A percentile compares a stretch with the other conserved stretches of the same genome.
Evolutionary conservation across 2,797 vertebrate species (phyloP).

Genomic region (Paratrypauchen microcephalus): DNA sequence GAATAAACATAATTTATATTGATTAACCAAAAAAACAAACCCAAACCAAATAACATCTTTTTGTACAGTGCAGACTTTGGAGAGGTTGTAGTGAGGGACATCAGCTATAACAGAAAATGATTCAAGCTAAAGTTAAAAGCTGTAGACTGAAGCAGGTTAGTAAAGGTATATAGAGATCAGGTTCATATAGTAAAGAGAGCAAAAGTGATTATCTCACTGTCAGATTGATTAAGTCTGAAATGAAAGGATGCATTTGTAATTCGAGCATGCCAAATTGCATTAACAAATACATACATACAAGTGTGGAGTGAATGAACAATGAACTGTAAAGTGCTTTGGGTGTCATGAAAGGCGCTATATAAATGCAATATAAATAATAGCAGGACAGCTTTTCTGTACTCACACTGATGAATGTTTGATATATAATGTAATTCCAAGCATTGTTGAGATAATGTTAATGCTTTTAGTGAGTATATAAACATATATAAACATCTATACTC

Average conservation of each 20-base stretch:
- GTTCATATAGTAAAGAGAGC: conserved; percentile 9
- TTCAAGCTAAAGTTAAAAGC: background rate
- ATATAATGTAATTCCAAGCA: too few relatives aligned
- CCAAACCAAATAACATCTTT: background rate
- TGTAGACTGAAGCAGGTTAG: conserved; percentile 34
- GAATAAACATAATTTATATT: too few relatives aligned
- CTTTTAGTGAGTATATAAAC: too few relatives aligned
- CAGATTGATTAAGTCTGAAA: background rate
- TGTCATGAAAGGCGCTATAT: too few relatives aligned
- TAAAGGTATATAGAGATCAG: conserved; percentile 36
- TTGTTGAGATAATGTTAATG: too few relatives aligned
- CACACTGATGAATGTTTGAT: too few relatives aligned
- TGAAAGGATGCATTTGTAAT: background rate
- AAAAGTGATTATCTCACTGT: background rate
- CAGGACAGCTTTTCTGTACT: background rate
- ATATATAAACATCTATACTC: too few relatives aligned
- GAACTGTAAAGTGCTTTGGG: too few relatives aligned
- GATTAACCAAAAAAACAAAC: too few relatives aligned
- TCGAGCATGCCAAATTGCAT: background rate
- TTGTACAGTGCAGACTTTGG: background rate
- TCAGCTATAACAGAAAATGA: background rate
- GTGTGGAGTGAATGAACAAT: too few relatives aligned
- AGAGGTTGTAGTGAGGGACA: background rate
- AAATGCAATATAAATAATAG: background rate
- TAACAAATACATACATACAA: too few relatives aligned